Base-by-base conservation (phyloP, 2,797 vertebrate species). In the Neosalanx taihuensis region DNA sequence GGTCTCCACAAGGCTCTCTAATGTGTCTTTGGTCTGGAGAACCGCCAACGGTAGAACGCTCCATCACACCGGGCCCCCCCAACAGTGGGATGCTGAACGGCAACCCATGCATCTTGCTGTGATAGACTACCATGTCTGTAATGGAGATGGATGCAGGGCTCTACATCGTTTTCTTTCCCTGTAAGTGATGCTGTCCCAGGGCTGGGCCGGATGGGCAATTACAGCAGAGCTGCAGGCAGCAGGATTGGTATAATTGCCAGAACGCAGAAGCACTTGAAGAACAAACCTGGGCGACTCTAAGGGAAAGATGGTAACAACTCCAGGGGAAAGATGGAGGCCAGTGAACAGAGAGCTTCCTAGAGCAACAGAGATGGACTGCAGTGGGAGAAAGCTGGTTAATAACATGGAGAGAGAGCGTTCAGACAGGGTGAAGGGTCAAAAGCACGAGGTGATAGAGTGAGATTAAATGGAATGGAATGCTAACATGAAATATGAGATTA, bases 71-170 rank as follows among this genome's bases (percentile, higher is more conserved):
- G 37, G 33, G 51, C 51, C 18, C 51, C 51, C 4, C 0, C 6
- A 17, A 53, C 51, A 53, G 51, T 4, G 3, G 51, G 18, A 15
- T 13, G 49, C 17, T 15, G 49, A 53, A 17, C 13, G 13, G 49
- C 13, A 3, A 18, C 2, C 51, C 15, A n/a, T 53, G 51, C 17
- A n/a, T 53, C 51, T 53, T 29, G 58, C 37, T 12, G 37, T 41
- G 37, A 41, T 41, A 41, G 37, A 41, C 37, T 41, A 64, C 18
- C 15, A 56, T 67, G 51, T 60, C 35, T 76, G 61, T 20, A 72
- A 37, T 62, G 20, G 41, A 61, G 59, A 66, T 10, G 51, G 67
- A 71, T 46, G 41, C 58, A 15, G 5, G 53, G 41, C 56, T 63
- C 41, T 7, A 6, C 12, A 6, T 49, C 53, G 68, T 41, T 33